Percentiles rank a stretch among this genome's conserved stretches.
These are phyloP conservation scores for Scomberomorus guttatus DNA, from an alignment of 2,797 vertebrate genomes.

Conservation along the genomic window DNA sequence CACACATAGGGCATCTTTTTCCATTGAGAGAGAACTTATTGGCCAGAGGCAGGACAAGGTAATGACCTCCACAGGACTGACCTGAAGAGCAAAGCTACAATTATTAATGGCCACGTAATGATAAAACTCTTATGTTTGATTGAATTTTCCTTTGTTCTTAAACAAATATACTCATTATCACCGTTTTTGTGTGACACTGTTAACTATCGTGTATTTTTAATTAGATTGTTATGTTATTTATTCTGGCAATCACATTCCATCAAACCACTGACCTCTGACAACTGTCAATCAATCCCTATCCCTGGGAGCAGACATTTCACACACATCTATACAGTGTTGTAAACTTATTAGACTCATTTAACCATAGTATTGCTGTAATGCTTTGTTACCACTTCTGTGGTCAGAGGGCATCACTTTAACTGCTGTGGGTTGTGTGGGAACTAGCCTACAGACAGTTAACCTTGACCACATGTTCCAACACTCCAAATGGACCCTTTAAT, in stretches of 20 bases:
- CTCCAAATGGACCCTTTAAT: conserved; percentile 80
- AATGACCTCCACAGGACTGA: conserved; percentile 44
- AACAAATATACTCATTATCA: conserved; percentile 17
- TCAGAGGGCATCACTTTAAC: conserved; percentile 62
- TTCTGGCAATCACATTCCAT: neutral
- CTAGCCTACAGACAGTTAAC: conserved; percentile 80
- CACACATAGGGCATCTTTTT: neutral
- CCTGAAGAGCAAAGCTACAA: conserved; percentile 40
- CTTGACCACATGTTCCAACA: conserved; percentile 85
- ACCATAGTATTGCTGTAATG: conserved; percentile 10
- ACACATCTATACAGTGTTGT: conserved; percentile 22
- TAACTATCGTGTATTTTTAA: neutral
- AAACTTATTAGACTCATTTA: conserved; percentile 50
- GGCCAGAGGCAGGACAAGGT: conserved; percentile 50
- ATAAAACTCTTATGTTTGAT: conserved; percentile 10
- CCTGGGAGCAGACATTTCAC: conserved; percentile 11
- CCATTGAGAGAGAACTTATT: conserved; percentile 18
- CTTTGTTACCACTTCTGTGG: conserved; percentile 38
- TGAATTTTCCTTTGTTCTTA: conserved; percentile 49
- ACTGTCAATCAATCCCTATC: conserved; percentile 1
- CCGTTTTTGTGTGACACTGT: neutral
- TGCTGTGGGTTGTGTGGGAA: conserved; percentile 80
- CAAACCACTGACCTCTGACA: neutral
- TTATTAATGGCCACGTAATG: conserved; percentile 41
- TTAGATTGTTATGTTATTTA: neutral